Evolutionary conservation across 2,113 vertebrate species (phyloP).

Genomic region (Strix aluco): DNA sequence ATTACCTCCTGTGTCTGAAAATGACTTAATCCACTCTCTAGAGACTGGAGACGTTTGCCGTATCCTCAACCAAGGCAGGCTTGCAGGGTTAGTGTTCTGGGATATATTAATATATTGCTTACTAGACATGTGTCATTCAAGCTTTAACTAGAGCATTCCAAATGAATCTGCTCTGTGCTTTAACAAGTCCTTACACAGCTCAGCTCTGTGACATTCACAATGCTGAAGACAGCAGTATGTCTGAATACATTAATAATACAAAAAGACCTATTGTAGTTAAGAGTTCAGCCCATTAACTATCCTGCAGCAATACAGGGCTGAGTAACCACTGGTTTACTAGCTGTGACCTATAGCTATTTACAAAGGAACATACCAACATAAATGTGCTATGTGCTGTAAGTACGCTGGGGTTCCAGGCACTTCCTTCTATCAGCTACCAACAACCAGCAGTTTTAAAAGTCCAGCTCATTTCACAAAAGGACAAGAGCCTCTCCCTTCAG

Average conservation of each 20-base stretch:
- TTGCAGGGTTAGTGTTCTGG: background rate
- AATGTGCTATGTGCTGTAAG: background rate
- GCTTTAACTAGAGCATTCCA: background rate
- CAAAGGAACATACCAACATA: background rate
- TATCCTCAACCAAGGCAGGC: background rate
- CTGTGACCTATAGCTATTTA: background rate
- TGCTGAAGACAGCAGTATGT: background rate
- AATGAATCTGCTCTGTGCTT: background rate
- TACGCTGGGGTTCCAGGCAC: background rate
- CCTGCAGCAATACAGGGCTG: background rate
- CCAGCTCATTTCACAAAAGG: background rate
- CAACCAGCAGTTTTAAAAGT: background rate
- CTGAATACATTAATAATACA: background rate
- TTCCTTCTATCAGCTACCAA: background rate
- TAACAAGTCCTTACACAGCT: background rate
- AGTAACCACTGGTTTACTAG: background rate
- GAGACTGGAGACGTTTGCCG: background rate
- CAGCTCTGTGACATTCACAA: background rate
- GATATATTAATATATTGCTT: background rate
- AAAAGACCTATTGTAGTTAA: background rate
- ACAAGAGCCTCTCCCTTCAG: background rate
- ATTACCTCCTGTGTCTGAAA: background rate
- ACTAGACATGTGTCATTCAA: background rate
- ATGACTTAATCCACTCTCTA: background rate
- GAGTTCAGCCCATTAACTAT: background rate